Percentiles rank a stretch among this genome's conserved stretches.
Conservation (phyloP, 2,797 vertebrate genomes). For the Rhinogobio ventralis region DNA sequence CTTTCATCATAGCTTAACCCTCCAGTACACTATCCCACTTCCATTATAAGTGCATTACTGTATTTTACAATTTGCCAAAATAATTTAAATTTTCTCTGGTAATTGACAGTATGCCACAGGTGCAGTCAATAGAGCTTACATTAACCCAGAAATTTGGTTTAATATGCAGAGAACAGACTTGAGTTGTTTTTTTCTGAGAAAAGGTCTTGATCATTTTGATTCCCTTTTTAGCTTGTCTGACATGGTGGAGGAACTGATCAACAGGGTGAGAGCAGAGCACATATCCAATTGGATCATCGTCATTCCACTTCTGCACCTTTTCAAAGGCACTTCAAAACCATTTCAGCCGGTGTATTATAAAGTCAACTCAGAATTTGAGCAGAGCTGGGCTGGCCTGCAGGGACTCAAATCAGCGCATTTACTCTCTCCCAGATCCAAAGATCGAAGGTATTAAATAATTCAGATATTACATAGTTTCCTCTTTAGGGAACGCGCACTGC, state of each 20-base stretch:
- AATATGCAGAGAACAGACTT: background rate
- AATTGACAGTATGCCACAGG: no score
- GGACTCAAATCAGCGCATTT: no score
- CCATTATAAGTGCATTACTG: no score
- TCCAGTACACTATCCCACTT: no score
- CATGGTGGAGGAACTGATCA: slow-evolving; percentile 54
- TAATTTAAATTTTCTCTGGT: no score
- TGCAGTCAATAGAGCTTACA: background rate
- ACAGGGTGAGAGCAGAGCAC: fast-evolving
- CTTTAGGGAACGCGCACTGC: no score
- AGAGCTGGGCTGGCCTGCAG: slow-evolving; percentile 67
- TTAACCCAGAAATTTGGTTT: background rate
- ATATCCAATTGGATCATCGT: slow-evolving; percentile 79
- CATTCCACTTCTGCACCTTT: slow-evolving; percentile 84
- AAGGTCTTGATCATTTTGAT: background rate
- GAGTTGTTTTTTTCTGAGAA: background rate
- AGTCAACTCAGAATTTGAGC: background rate
- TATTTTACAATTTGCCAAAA: no score
- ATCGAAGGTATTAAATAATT: no score
- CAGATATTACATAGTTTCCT: no score
- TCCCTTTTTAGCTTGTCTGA: slow-evolving; percentile 66
- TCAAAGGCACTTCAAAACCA: slow-evolving; percentile 60
- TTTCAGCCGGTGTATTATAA: slow-evolving; percentile 43
- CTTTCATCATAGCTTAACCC: no score
- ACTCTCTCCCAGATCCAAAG: no score